A percentile compares a stretch with the other conserved stretches of the same genome.
These are phyloP conservation scores for Microhierax caerulescens DNA, from an alignment of 2,797 vertebrate species.

Conservation along the genomic window DNA sequence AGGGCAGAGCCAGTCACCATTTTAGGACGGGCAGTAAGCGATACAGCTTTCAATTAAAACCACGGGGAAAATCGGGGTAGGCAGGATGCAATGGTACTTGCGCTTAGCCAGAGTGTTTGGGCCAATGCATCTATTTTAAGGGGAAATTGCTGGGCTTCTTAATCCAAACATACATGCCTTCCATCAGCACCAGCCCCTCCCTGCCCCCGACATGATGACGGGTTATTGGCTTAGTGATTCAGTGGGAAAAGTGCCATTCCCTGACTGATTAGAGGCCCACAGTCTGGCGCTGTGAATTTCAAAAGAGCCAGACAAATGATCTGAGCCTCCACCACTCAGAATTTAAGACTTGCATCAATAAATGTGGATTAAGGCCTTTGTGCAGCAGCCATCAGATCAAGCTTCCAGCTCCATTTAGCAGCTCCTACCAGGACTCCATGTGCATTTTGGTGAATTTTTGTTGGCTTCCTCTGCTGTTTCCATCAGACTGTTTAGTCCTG, in stretches of 20 bases:
- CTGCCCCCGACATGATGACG: background rate
- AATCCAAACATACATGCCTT: background rate
- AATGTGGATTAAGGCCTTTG: background rate
- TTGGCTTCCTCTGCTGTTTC: background rate
- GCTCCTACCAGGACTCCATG: background rate
- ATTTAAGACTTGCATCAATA: background rate
- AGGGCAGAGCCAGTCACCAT: background rate
- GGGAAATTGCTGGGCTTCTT: background rate
- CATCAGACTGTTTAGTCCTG: background rate
- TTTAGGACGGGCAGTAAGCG: background rate
- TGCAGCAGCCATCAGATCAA: background rate
- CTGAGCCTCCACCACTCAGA: background rate
- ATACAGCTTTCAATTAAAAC: constrained; percentile 16
- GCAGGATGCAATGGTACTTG: background rate
- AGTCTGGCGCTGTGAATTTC: background rate
- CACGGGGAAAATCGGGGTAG: background rate
- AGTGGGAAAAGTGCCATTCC: background rate
- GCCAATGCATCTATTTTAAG: background rate
- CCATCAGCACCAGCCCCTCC: background rate
- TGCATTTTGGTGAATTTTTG: background rate
- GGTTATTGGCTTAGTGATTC: background rate
- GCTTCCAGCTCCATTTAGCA: background rate
- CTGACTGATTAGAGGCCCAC: background rate
- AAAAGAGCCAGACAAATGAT: background rate
- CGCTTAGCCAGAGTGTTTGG: background rate